Base-by-base conservation (phyloP, 2,113 vertebrate species). In the Xiphophorus hellerii region DNA sequence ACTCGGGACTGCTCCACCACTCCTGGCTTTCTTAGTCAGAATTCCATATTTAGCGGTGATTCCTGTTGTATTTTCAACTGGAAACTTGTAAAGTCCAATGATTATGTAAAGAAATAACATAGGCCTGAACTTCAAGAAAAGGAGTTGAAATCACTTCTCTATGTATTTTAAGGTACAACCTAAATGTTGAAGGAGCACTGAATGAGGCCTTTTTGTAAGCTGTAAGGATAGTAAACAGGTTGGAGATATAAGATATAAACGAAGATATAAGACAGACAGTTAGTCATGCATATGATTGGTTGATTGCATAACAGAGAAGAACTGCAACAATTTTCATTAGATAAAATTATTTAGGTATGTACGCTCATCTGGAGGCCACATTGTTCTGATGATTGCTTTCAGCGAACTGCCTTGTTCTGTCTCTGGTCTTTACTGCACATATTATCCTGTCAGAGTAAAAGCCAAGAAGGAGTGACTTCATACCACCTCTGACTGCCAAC, bases 391-490 rank as follows among this genome's bases (percentile, higher is more conserved):
- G 74, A 62, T 69, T 44, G 39, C 72, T 64, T 42, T 30, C 73
- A 67, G 65, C 27, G 37, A 6, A 31, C 66, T 35, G 67, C 68
- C 69, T 62, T 15, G 80, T 58, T 89, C 63, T 84, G 72, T 77
- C 69, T 77, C 73, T 72, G 62, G 20, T 78, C 73, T 73, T 14
- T 63, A 5, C 73, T 70, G 39, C 82, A 80, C 86, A 76, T 62
- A 92, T 92, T 87, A 89, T 74, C 58, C 85, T 85, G 87, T 88
- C 84, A 84, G 71, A 70, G 37, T 1, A 4, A 64, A 67, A 29
- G 84, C 77, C 62, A 28, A 37, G 30, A 74, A 73, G 60, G 61
- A 4, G 37, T 88, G 90, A 93, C 88, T 73, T 91, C 87, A 89
- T 90, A 39, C 42, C 58, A 28, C 33, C 63, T 15, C 65, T 73